Conservation (phyloP, 2,797 vertebrate genomes). For the Pristis pectinata region DNA sequence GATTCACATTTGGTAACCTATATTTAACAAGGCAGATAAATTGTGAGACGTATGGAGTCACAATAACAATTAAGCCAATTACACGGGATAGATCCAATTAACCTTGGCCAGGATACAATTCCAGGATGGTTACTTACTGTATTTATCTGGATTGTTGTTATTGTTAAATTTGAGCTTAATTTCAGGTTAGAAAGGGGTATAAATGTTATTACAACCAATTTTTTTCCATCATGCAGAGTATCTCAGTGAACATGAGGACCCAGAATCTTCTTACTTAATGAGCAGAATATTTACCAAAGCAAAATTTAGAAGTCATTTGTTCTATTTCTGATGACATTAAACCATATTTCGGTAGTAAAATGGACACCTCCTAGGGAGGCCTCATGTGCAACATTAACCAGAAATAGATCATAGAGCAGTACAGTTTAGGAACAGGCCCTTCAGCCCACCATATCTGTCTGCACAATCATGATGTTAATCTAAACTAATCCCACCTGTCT, state of each 20-base stretch:
- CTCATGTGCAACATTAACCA: background rate
- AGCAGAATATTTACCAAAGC: background rate
- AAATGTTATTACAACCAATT: background rate
- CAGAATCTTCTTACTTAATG: background rate
- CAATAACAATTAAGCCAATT: slow-evolving; percentile 31
- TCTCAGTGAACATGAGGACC: background rate
- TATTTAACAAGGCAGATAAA: slow-evolving; percentile 15
- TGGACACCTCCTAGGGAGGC: background rate
- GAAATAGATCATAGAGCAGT: background rate
- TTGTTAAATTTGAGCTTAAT: background rate
- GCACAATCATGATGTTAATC: no score
- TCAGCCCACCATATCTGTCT: no score
- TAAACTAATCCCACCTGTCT: no score
- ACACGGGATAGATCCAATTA: background rate
- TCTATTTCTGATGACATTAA: background rate
- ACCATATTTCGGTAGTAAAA: background rate
- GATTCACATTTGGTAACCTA: background rate
- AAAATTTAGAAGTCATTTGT: background rate
- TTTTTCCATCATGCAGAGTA: background rate
- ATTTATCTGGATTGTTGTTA: background rate
- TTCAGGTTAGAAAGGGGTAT: background rate
- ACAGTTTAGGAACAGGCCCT: no score
- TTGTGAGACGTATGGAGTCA: background rate
- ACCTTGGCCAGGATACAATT: background rate
- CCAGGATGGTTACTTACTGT: background rate